phyloP scores from a whole-genome alignment of 2,113 vertebrate species.

The Podocnemis expansa region DNA sequence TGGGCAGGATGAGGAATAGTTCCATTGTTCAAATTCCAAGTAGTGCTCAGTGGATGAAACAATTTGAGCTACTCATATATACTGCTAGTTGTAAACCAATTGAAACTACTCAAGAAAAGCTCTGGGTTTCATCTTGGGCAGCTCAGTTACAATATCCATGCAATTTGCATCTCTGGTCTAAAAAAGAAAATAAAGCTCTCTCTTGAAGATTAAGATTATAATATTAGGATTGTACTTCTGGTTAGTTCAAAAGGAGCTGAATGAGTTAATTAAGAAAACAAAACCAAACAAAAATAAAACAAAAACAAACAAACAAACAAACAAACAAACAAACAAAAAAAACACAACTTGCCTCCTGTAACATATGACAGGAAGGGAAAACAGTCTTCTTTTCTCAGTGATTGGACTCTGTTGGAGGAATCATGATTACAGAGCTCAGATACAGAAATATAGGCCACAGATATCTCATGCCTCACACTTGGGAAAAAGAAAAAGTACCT shows the following conservation, averaged over 20 bases:
- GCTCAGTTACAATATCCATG: background rate
- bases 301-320: no score
- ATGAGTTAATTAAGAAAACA: background rate
- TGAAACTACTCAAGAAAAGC: background rate
- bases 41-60: background rate
- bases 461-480: background rate
- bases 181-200: background rate
- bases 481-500: background rate
- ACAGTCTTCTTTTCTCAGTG: background rate
- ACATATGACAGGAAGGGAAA: background rate
- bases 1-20: background rate
- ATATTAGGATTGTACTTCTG: background rate
- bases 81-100: background rate
- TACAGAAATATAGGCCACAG: background rate
- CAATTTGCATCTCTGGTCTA: background rate
- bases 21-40: background rate
- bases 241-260: background rate
- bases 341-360: background rate
- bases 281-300: no score
- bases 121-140: background rate
- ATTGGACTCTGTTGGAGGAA: background rate
- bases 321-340: no score
- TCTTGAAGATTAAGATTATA: background rate
- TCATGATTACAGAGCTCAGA: background rate
- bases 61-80: background rate